Evolutionary conservation across 2,113 vertebrate species (phyloP), one percentile per base, ranked within the genome.

Genomic region (Spea multiplicata): DNA sequence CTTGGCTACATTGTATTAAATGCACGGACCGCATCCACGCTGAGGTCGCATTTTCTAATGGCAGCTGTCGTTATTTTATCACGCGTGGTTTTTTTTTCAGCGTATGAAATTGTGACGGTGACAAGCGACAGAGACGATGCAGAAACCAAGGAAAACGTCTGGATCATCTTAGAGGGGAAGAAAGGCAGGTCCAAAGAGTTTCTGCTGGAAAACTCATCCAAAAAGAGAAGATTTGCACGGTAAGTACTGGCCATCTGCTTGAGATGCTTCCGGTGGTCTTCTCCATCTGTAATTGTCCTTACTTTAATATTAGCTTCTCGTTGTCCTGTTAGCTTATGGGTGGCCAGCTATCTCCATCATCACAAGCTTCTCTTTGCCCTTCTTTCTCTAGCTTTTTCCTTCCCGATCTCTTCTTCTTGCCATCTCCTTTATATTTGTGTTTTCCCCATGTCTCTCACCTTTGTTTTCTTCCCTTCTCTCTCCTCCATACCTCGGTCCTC

Each of bases 171-270:
- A 30, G 97, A 99, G 83, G 97, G 97, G 68, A 95, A 89, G 80
- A 93, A 95, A 83, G 93, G 94, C 46, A 88, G 94, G 83, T 99
- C 96, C 0, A 98, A 99, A 86, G 97, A 99, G 85, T 92, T 99
- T 64, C 87, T 95, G 0, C 88, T 99, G 91, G 96, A 99, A 86
- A 98, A 99, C 86, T 95, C 95, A 5, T 92, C 94, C 46, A 97
- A 96, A 86, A 97, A 96, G 83, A 95, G 92, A 82, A 91, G 93
- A 71, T 99, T 99, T 82, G 86, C 93, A 81, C 92, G 93, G 97
- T 99, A 93, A 0, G 49, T 55, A 46, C 16, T 55, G 6, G 10
- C 5, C 10, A 13, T 4, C 55, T 12, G 7, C 10, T 13, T 59
- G 6, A 59, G 14, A 7, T 59, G 30, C 30, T 30, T 30, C 30